A percentile compares a stretch with the other conserved stretches of the same genome.
phyloP scores from a whole-genome alignment of 2,888 invertebrate genomes.

The Caenorhabditis angaria region DNA sequence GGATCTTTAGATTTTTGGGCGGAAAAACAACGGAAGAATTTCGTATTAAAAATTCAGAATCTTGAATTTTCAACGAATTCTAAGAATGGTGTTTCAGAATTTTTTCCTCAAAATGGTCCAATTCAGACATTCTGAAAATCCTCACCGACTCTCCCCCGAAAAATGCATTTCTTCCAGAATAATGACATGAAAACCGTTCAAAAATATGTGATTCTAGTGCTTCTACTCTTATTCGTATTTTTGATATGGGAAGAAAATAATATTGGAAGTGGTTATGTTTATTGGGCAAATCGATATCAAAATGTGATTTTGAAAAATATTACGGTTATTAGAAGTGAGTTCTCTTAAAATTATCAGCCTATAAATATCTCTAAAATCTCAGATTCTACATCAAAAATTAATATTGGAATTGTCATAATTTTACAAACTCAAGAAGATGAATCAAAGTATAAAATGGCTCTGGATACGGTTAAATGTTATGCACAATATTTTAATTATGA shows the following conservation, averaged over 20 bases:
- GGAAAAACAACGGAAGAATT: no score
- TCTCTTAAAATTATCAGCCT: background rate
- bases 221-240: constrained; percentile 1
- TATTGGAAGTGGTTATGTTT: constrained; percentile 20
- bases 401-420: constrained; percentile 24
- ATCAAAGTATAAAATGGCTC: constrained; percentile 26
- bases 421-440: constrained; percentile 12
- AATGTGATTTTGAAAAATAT: constrained; percentile 24
- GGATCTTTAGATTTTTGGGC: no score
- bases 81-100: no score
- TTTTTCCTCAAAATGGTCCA: no score
- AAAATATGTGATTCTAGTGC: constrained; percentile 11
- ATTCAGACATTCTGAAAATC: no score
- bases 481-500: constrained; percentile 25
- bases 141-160: no score
- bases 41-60: no score
- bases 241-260: constrained; percentile 22
- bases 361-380: background rate
- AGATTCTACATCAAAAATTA: constrained; percentile 11
- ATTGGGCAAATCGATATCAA: constrained; percentile 25
- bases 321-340: constrained; percentile 15
- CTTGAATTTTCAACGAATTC: no score
- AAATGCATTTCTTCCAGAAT: constrained; percentile 8
- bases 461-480: constrained; percentile 39
- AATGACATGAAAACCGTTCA: constrained; percentile 18